Evolutionary conservation across 2,888 invertebrate genomes (phyloP), one percentile per base, ranked within the genome.

Genomic region (Cheilosia variabilis): DNA sequence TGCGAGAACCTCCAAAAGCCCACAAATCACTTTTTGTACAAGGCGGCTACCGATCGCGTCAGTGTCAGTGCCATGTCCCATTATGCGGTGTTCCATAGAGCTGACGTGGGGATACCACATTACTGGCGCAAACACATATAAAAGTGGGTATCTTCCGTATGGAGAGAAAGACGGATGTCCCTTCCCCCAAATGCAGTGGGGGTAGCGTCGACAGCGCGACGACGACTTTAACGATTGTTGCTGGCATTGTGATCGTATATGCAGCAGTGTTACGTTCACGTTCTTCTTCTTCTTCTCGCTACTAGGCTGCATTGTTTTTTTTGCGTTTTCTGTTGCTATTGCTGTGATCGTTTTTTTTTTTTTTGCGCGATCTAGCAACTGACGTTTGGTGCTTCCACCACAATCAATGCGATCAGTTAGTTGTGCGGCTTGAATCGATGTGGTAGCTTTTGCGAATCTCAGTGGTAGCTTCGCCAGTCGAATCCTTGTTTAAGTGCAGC

Each of bases 341-440:
- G 45, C 78, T 63, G 62, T 50, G 55, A 22, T 60, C 57, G 53
- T 27, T 27, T 27, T 58, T 86, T 72, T 80, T 27, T 27, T 27
- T 58, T 86, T 72, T 80, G 47, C 65, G 71, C 71, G 76, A 79
- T 84, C 79, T 75, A 57, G 55, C 68, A 68, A 81, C 86, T 86
- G 81, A 86, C 80, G 76, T 81, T 86, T 86, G 66, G 68, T 66
- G 71, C 66, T 53, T 71, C 62, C 66, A 72, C 65, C 65, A 72
- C 72, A 86, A 86, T 86, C 86, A 86, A 86, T 86, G 86, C 68
- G 86, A 86, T 86, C 86, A 86, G 86, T 86, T 86, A 81, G 86
- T 81, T 80, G 86, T 77, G 81, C 86, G 86, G 81, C 81, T 86
- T 86, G 81, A 86, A 81, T 81, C 86, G 86, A 81, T 81, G 86